These are phyloP conservation scores for Acrossocheilus wenchowensis DNA, from an alignment of 2,797 vertebrate species.

Conservation along the genomic window DNA sequence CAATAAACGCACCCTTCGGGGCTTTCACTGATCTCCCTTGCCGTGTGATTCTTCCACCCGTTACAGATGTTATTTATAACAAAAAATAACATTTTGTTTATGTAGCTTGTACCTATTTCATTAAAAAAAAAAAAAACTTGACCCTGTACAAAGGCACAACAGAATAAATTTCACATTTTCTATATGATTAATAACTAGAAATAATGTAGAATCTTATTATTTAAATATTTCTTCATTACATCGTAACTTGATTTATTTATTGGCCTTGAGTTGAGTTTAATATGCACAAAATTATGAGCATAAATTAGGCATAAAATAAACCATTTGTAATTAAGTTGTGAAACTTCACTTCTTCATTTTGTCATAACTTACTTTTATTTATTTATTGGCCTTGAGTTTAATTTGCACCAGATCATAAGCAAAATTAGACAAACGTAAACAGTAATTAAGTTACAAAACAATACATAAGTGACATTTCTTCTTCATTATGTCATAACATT, in stretches of 20 bases:
- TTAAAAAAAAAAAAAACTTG: neutral
- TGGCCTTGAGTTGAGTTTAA: neutral
- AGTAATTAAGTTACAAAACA: neutral
- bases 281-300: neutral
- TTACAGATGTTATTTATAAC: neutral
- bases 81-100: neutral
- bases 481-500: neutral
- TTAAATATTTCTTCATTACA: neutral
- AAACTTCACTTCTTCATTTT: neutral
- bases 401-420: neutral
- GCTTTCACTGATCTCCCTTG: too few relatives aligned
- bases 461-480: neutral
- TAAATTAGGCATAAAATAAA: neutral
- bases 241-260: neutral
- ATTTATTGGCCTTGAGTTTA: neutral
- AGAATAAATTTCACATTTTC: neutral
- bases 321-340: neutral
- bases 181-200: neutral
- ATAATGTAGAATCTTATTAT: neutral
- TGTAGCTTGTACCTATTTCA: neutral
- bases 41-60: too few relatives aligned
- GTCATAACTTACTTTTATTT: neutral
- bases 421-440: neutral
- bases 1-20: too few relatives aligned
- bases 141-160: neutral